phyloP scores from a whole-genome alignment of 2,797 vertebrate species.

The Pseudochirops cupreus region DNA sequence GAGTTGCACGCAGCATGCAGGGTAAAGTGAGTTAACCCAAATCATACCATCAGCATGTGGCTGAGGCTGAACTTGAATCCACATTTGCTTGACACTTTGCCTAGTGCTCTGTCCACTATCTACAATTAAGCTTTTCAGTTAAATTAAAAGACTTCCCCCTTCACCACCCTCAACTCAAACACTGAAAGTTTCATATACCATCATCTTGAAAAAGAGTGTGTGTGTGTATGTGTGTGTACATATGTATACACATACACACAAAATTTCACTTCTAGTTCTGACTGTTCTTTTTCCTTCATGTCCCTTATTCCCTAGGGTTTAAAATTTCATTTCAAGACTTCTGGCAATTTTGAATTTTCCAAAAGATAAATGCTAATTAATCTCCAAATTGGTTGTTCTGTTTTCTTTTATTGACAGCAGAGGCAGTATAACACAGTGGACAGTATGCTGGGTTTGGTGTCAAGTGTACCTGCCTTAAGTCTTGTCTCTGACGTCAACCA shows the following conservation, averaged over 20 bases:
- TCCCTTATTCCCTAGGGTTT: slow-evolving; percentile 31
- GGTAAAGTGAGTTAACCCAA: not conserved
- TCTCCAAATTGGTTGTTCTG: slow-evolving; percentile 1
- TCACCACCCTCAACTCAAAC: slow-evolving; percentile 41
- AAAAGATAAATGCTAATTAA: not conserved
- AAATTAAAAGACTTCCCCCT: slow-evolving; percentile 36
- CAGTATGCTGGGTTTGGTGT: not conserved
- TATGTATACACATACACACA: too few species aligned
- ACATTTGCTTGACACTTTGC: not conserved
- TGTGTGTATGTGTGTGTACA: too few species aligned
- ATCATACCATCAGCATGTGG: not conserved
- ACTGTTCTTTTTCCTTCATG: slow-evolving; percentile 14
- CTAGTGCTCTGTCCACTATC: not conserved
- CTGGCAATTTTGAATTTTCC: slow-evolving; percentile 5
- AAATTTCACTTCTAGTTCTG: slow-evolving; percentile 19
- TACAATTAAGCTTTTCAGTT: slow-evolving; percentile 38
- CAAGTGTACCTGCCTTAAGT: not conserved
- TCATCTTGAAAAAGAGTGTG: not conserved
- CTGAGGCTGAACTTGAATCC: not conserved
- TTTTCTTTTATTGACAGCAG: slow-evolving; percentile 30
- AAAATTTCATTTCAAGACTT: slow-evolving; percentile 1
- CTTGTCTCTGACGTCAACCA: not conserved
- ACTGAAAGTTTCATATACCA: slow-evolving; percentile 13
- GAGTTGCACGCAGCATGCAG: not conserved
- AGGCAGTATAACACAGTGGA: not conserved